Evolutionary conservation across 1,140 invertebrate species (phyloP).

Genomic region (Cheumatopsyche charites): DNA sequence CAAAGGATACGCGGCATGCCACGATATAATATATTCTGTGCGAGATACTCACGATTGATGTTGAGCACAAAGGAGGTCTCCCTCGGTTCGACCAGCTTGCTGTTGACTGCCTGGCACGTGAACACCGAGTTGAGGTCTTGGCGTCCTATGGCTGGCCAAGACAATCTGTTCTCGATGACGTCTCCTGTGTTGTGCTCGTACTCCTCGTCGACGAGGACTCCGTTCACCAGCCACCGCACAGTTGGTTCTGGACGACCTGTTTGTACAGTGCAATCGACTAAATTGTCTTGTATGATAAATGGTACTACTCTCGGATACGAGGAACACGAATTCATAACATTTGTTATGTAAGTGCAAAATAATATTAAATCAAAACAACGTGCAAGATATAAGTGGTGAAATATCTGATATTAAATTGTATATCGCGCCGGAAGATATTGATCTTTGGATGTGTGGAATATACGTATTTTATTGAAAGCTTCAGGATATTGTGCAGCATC

Average conservation of each 20-base stretch:
- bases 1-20: no score
- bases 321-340: not conserved
- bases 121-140: slow-evolving; percentile 81
- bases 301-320: no score
- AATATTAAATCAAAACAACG: no score
- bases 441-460: slow-evolving; percentile 18
- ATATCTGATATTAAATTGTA: no score
- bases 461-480: slow-evolving; percentile 15
- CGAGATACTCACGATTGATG: slow-evolving; percentile 76
- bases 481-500: slow-evolving; percentile 29
- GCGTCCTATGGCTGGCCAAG: slow-evolving; percentile 73
- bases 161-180: slow-evolving; percentile 83
- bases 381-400: no score
- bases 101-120: slow-evolving; percentile 85
- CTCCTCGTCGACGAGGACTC: slow-evolving; percentile 76
- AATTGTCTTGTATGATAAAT: no score
- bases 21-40: no score
- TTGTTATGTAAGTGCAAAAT: no score
- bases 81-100: slow-evolving; percentile 76
- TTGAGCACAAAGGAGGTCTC: slow-evolving; percentile 77
- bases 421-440: not conserved
- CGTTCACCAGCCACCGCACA: slow-evolving; percentile 76
- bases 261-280: no score
- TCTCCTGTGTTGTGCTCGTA: slow-evolving; percentile 82
- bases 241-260: slow-evolving; percentile 69